Base-by-base conservation (phyloP, 2,888 invertebrate genomes). In the Phortica magna region DNA sequence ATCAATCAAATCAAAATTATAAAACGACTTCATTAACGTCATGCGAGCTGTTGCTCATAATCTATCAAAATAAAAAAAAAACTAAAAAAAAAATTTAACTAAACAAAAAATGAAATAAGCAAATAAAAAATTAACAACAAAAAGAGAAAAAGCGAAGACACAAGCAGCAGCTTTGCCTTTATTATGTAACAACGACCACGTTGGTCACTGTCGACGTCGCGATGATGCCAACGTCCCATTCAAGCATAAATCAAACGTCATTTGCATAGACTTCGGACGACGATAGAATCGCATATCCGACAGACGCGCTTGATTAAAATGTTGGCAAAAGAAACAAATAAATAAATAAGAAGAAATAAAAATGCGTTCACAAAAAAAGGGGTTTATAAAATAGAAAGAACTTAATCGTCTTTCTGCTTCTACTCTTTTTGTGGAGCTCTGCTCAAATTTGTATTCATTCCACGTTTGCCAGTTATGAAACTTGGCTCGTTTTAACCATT, bases 181-280 rank as follows among this genome's bases (percentile, higher is more conserved):
- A 22, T 68, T 68, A 68, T 68, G 48, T 68, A 68, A 68, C 43
- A 68, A 12, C 43, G 17, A n/a, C 48, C 4, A 39, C 68, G 43
- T 31, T 31, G 31, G 43, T 9, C n/a, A 41, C 61, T 9, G 39
- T 10, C 31, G 41, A 48, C 43, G n/a, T 9, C 68, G n/a, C n/a
- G n/a, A n/a, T n/a, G 9, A 14, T 17, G 41, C 12, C 43, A 22
- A 59, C 61, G 22, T n/a, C 7, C 7, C 4, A 12, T 68, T 43
- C 19, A 41, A 22, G 17, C 68, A 68, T 68, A 43, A 68, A 43
- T 43, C 43, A 43, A 22, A 4, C 22, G 19, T 68, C 12, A 68
- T 68, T 68, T 68, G 68, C 68, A 68, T 68, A 68, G 68, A 68
- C 43, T 68, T 68, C 19, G 68, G 39, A 68, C 43, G 17, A 17